Evolutionary conservation across 2,888 invertebrate genomes (phyloP).

Genomic region (Halocaridina rubra): DNA sequence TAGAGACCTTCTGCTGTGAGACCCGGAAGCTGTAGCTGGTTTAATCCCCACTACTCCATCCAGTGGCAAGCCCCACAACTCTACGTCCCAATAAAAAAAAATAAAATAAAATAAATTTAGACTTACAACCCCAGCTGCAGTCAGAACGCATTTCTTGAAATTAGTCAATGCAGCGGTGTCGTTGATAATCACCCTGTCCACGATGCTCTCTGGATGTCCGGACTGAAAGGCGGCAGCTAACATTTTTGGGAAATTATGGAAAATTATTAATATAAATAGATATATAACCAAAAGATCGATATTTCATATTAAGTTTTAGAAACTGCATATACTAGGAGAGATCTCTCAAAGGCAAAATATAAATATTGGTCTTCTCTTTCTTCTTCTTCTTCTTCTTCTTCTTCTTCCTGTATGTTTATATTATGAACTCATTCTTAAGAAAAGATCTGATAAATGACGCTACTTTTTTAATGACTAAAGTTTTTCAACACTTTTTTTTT

Average conservation of each 20-base stretch:
- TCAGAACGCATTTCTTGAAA: conserved; percentile 35
- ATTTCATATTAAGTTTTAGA: neutral
- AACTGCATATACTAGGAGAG: neutral
- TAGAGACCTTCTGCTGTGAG: too few relatives aligned
- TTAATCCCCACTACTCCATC: too few relatives aligned
- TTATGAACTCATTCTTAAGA: too few relatives aligned
- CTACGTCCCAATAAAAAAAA: too few relatives aligned
- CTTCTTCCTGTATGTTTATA: neutral
- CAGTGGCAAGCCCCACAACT: too few relatives aligned
- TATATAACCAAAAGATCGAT: neutral
- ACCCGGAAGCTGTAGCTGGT: too few relatives aligned
- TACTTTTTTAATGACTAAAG: too few relatives aligned
- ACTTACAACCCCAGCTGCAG: conserved; percentile 49
- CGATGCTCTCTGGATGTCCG: conserved; percentile 53
- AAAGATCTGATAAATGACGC: too few relatives aligned
- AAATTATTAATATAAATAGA: neutral
- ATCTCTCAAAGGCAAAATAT: neutral
- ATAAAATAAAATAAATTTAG: too few relatives aligned
- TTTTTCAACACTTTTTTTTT: too few relatives aligned
- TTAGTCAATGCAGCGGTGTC: conserved; percentile 17
- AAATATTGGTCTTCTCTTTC: neutral
- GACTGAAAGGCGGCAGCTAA: conserved; percentile 45
- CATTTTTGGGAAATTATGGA: neutral
- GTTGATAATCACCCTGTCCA: conserved; percentile 48
- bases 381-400: neutral